phyloP scores from a whole-genome alignment of 2,888 invertebrate species.

The Steinernema carpocapsae region DNA sequence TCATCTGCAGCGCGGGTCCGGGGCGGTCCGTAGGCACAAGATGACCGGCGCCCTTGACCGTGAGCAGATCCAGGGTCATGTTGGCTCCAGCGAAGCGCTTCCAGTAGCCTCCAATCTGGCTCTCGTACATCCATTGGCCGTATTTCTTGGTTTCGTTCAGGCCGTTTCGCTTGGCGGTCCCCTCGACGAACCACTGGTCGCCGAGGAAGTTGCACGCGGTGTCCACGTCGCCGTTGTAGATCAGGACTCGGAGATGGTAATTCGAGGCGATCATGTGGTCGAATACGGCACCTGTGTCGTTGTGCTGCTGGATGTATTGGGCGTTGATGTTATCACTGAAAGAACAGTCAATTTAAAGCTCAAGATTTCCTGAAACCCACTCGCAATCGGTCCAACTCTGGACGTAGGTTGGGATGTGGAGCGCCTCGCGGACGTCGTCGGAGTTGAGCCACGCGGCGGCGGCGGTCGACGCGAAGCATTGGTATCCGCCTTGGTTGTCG shows the following conservation, averaged over 20 bases:
- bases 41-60: constrained; percentile 76
- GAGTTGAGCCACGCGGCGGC: constrained; percentile 45
- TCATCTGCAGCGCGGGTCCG: constrained; percentile 79
- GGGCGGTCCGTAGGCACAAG: constrained; percentile 84
- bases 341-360: background rate
- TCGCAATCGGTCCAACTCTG: constrained; percentile 46
- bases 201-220: constrained; percentile 60
- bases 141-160: constrained; percentile 45
- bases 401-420: constrained; percentile 55
- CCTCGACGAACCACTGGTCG: constrained; percentile 63
- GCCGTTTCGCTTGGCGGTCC: constrained; percentile 45
- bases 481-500: constrained; percentile 50
- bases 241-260: constrained; percentile 55
- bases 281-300: constrained; percentile 53
- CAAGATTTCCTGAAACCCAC: constrained; percentile 1
- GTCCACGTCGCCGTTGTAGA: constrained; percentile 62
- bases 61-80: constrained; percentile 54
- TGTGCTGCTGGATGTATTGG: constrained; percentile 54
- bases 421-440: constrained; percentile 56
- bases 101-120: constrained; percentile 58
- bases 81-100: constrained; percentile 52
- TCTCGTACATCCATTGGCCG: constrained; percentile 52
- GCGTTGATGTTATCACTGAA: constrained; percentile 55
- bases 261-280: constrained; percentile 58
- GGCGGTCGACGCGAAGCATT: constrained; percentile 51